phyloP scores from a whole-genome alignment of 2,797 vertebrate species.

The Tragopan temminckii region DNA sequence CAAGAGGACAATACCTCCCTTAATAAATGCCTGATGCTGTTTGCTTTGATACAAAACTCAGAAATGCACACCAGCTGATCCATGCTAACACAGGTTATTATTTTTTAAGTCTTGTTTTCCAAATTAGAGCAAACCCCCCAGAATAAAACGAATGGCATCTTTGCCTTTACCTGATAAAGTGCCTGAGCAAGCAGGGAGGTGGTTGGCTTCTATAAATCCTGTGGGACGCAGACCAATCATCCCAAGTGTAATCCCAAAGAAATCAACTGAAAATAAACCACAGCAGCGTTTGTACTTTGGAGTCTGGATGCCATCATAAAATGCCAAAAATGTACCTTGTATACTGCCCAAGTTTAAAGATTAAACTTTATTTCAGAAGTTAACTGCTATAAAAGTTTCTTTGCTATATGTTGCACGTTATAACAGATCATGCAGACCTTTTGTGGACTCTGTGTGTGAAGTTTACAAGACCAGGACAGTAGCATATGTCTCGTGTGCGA shows the following conservation, averaged over 20 bases:
- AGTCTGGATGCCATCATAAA: neutral
- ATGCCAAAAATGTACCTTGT: neutral
- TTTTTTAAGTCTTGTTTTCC: neutral
- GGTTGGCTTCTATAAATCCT: neutral
- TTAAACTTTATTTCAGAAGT: neutral
- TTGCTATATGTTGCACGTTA: neutral
- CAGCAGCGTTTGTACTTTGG: neutral
- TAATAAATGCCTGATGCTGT: slow-evolving; percentile 28
- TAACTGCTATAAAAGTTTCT: neutral
- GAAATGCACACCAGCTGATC: slow-evolving; percentile 4
- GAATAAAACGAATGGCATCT: neutral
- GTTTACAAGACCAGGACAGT: too few species aligned
- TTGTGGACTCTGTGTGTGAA: neutral
- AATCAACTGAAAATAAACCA: neutral
- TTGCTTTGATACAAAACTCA: neutral
- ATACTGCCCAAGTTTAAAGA: neutral
- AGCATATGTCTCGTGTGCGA: neutral
- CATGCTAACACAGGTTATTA: neutral
- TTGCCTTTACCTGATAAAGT: neutral
- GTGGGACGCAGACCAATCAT: neutral
- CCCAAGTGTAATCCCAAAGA: neutral
- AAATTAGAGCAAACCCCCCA: neutral
- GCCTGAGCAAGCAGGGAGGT: neutral
- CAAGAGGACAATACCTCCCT: slow-evolving; percentile 49
- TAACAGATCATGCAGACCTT: neutral